Evolutionary conservation across 2,113 vertebrate species (phyloP).

Genomic region (Sander lucioperca): DNA sequence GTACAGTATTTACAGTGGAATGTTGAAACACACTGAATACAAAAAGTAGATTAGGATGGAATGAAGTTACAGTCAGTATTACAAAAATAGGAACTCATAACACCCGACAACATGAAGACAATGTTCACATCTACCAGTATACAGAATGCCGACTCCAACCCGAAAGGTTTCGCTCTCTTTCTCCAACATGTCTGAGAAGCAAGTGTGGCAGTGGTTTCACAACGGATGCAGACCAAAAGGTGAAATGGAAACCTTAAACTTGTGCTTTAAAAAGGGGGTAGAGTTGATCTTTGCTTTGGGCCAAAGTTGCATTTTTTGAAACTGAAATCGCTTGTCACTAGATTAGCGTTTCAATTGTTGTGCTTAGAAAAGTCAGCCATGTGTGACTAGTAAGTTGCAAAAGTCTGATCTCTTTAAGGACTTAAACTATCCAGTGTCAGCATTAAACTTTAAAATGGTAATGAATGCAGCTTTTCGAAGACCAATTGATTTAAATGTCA

Average conservation of each 20-base stretch:
- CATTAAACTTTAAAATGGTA: slow-evolving; percentile 23
- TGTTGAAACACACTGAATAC: slow-evolving; percentile 77
- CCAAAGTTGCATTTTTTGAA: slow-evolving; percentile 10
- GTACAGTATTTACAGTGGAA: slow-evolving; percentile 87
- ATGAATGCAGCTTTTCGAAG: slow-evolving; percentile 37
- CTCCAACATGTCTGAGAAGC: slow-evolving; percentile 44
- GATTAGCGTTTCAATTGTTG: slow-evolving; percentile 28
- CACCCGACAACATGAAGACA: slow-evolving; percentile 66
- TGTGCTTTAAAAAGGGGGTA: slow-evolving; percentile 72
- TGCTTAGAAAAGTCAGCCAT: slow-evolving; percentile 50
- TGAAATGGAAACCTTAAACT: slow-evolving; percentile 38
- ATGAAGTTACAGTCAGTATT: slow-evolving; percentile 77
- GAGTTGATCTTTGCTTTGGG: slow-evolving; percentile 27
- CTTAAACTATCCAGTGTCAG: slow-evolving; percentile 21
- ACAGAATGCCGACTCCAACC: slow-evolving; percentile 46
- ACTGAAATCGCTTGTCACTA: slow-evolving; percentile 19
- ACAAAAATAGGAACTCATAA: slow-evolving; percentile 70
- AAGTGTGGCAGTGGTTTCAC: slow-evolving; percentile 70
- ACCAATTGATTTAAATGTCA: slow-evolving; percentile 30
- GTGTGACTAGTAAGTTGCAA: slow-evolving; percentile 1
- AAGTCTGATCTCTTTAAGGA: slow-evolving; percentile 21
- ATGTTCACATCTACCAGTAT: slow-evolving; percentile 65
- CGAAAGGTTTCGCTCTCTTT: slow-evolving; percentile 37
- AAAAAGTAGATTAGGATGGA: slow-evolving; percentile 80
- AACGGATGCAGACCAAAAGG: slow-evolving; percentile 20